Conservation (phyloP, 2,888 invertebrate genomes). For the Agonopterix alstromeriana region DNA sequence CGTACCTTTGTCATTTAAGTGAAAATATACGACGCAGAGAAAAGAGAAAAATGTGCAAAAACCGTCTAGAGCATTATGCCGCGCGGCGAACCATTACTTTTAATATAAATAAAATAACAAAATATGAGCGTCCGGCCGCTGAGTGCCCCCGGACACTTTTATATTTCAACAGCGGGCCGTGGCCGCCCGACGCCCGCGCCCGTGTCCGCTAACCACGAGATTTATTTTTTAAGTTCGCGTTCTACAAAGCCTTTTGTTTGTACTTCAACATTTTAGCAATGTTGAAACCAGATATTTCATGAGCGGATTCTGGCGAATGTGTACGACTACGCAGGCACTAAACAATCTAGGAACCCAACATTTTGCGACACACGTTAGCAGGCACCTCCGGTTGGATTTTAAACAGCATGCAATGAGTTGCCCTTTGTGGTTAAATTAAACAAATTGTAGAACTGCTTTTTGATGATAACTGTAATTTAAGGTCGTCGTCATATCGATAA, state of each 20-base stretch:
- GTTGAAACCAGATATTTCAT: slow-evolving; percentile 1
- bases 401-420: not conserved
- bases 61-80: slow-evolving; percentile 68
- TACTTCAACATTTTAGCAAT: slow-evolving; percentile 5
- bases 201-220: slow-evolving; percentile 33
- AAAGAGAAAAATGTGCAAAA: slow-evolving; percentile 71
- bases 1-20: slow-evolving; percentile 72
- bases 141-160: slow-evolving; percentile 74
- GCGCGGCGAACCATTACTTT: slow-evolving; percentile 71
- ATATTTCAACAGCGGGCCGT: slow-evolving; percentile 55
- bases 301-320: not conserved
- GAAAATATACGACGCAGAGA: slow-evolving; percentile 70
- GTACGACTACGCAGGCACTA: not conserved
- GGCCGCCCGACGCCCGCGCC: slow-evolving; percentile 19
- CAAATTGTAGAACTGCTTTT: too few species aligned
- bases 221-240: slow-evolving; percentile 40
- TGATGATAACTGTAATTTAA: too few species aligned
- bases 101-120: slow-evolving; percentile 78
- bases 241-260: slow-evolving; percentile 12
- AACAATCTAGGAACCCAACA: not conserved
- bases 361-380: not conserved
- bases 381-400: not conserved
- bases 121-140: slow-evolving; percentile 76
- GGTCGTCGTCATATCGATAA: too few species aligned
- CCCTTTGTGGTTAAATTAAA: too few species aligned